Percentiles rank a stretch among this genome's conserved stretches.
Evolutionary conservation across 2,888 invertebrate species (phyloP).

Genomic region (Thereva nobilitata): DNA sequence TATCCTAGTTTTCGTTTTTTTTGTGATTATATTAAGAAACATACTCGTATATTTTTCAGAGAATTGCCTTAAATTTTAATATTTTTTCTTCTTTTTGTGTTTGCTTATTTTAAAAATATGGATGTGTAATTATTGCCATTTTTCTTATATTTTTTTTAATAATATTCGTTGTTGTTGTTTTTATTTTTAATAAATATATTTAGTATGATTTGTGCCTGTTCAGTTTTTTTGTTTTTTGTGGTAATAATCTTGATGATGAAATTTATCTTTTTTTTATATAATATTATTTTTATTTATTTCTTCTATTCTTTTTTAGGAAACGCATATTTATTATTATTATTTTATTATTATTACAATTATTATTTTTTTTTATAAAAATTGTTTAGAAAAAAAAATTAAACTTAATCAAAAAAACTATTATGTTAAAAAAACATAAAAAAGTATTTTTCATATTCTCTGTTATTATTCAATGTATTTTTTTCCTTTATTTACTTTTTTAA

Average conservation of each 20-base stretch:
- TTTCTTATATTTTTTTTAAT: neutral
- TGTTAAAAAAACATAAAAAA: neutral
- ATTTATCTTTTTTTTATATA: slow-evolving; percentile 13
- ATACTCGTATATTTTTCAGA: neutral
- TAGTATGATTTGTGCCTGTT: neutral
- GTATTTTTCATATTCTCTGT: slow-evolving; percentile 7
- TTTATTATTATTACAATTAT: slow-evolving; percentile 5
- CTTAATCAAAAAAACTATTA: neutral
- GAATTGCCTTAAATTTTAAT: slow-evolving; percentile 8
- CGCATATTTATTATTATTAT: too few relatives aligned
- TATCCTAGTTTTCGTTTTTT: neutral
- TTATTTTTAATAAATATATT: neutral
- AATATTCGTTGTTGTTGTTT: neutral
- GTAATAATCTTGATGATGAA: slow-evolving; percentile 4
- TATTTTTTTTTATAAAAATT: neutral
- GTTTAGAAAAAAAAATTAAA: neutral
- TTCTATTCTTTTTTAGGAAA: neutral
- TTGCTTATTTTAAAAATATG: neutral
- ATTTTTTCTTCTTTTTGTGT: neutral
- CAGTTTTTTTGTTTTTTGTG: neutral
- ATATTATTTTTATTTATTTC: neutral
- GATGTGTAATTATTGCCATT: neutral
- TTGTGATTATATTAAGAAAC: neutral
- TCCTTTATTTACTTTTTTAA: slow-evolving; percentile 21
- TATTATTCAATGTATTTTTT: slow-evolving; percentile 4